Conservation (phyloP, 1,140 invertebrate genomes). For the Phymorhynchus buccinoides region DNA sequence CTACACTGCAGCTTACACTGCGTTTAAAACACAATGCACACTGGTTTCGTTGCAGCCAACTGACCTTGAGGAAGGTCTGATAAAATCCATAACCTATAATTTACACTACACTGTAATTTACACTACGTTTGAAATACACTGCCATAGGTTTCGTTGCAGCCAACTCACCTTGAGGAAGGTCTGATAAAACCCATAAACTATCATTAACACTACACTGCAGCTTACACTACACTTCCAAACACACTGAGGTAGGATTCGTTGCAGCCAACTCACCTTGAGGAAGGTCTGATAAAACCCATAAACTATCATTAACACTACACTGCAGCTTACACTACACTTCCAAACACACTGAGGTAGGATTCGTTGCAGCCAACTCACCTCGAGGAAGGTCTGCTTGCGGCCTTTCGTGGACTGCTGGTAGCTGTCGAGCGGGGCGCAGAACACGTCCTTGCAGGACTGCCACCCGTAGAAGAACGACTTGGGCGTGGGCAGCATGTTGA, state of each 20-base stretch:
- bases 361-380: constrained; percentile 62
- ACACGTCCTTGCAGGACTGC: constrained; percentile 57
- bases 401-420: constrained; percentile 42
- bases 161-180: constrained; percentile 69
- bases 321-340: neutral
- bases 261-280: constrained; percentile 70
- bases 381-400: constrained; percentile 70
- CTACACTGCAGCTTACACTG: too few relatives aligned
- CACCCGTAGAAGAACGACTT: constrained; percentile 66
- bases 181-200: constrained; percentile 40
- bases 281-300: constrained; percentile 63
- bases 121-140: neutral
- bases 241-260: too few relatives aligned
- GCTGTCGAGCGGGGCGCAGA: constrained; percentile 45
- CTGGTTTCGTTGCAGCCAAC: too few relatives aligned
- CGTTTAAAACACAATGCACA: too few relatives aligned
- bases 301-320: too few relatives aligned
- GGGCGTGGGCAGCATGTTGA: constrained; percentile 93
- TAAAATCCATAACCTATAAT: too few relatives aligned
- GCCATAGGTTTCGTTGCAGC: too few relatives aligned
- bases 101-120: too few relatives aligned
- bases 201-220: too few relatives aligned
- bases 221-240: neutral
- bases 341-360: neutral
- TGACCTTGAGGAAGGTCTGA: constrained; percentile 71